Evolutionary conservation across 2,888 invertebrate genomes (phyloP).

Genomic region (Melinopterus prodromus): DNA sequence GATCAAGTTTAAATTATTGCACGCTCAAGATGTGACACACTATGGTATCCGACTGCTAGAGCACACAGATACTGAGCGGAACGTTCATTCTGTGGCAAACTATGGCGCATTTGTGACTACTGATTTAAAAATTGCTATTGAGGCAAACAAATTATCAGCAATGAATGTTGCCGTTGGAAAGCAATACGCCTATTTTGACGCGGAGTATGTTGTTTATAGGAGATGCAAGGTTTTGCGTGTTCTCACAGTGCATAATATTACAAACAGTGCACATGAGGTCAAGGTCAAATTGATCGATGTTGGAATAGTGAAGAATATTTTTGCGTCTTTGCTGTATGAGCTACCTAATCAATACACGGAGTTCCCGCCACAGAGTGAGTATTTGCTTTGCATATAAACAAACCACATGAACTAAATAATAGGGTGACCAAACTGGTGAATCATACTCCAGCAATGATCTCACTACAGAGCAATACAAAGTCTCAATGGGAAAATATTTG

Average conservation of each 20-base stretch:
- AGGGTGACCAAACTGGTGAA: background rate
- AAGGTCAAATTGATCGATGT: slow-evolving; percentile 69
- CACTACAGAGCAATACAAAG: no score
- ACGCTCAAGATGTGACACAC: slow-evolving; percentile 68
- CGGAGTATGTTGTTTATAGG: slow-evolving; percentile 59
- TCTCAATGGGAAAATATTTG: no score
- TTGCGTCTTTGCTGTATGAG: slow-evolving; percentile 60
- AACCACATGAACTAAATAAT: background rate
- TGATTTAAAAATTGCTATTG: slow-evolving; percentile 47
- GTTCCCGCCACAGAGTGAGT: slow-evolving; percentile 60
- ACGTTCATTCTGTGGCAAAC: slow-evolving; percentile 42
- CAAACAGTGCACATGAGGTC: slow-evolving; percentile 48
- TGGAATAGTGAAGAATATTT: slow-evolving; percentile 61
- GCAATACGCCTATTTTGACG: slow-evolving; percentile 64
- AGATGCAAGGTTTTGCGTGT: slow-evolving; percentile 67
- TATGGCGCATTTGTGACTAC: slow-evolving; percentile 46
- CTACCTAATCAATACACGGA: slow-evolving; percentile 64
- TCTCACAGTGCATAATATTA: slow-evolving; percentile 50
- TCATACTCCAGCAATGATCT: no score
- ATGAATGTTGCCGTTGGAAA: slow-evolving; percentile 64
- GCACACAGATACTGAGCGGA: slow-evolving; percentile 53
- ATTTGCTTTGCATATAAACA: slow-evolving; percentile 9
- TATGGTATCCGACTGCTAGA: slow-evolving; percentile 68
- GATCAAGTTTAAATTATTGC: slow-evolving; percentile 66
- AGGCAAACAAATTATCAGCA: slow-evolving; percentile 47